Evolutionary conservation across 64 coral and sea anemone species (phyloP), one percentile per base, ranked within the genome.

Genomic region (Porites lutea): DNA sequence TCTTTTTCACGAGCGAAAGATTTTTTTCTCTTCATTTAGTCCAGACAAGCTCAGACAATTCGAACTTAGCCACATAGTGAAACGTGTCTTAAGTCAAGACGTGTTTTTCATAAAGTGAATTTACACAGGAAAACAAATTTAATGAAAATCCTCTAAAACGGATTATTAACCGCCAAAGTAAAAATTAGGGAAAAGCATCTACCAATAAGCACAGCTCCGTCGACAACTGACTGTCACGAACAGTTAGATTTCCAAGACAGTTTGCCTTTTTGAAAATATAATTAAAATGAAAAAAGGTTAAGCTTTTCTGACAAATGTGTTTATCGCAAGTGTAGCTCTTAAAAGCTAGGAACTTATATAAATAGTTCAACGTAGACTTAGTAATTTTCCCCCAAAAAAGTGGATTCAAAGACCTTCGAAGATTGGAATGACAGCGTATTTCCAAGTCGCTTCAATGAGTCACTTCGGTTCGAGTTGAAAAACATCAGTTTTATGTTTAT

Each of bases 211-310:
- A 68, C 3, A 16, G 10, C 62, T 51, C 15, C 20, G 22, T 52
- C 4, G 81, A 84, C 61, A 70, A 68, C 18, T 6, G 45, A 16
- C 18, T 52, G 61, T 68, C 81, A 84, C 67, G 18, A 52, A n/a
- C 15, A n/a, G 61, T 68, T 67, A 68, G 61, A 18, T 84, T 84
- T 48, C 46, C 1, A 49, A 52, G 62, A 84, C 62, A 84, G 81
- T 84, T 84, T 65, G 47, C 62, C 46, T 84, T 84, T 82, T 84
- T 84, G 62, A 67, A 84, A 48, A 68, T 84, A 69, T 84, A 84
- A 84, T 84, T 84, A 84, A 84, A 84, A 68, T 52, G 46, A 9
- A 16, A 19, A 18, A 83, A 21, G 47, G 2, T 52, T 12, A 12
- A 84, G 81, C 63, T 67, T 84, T 84, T 19, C 15, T 49, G 59